These are phyloP conservation scores for Lochmaea capreae DNA, from an alignment of 2,888 invertebrate species.

Conservation along the genomic window DNA sequence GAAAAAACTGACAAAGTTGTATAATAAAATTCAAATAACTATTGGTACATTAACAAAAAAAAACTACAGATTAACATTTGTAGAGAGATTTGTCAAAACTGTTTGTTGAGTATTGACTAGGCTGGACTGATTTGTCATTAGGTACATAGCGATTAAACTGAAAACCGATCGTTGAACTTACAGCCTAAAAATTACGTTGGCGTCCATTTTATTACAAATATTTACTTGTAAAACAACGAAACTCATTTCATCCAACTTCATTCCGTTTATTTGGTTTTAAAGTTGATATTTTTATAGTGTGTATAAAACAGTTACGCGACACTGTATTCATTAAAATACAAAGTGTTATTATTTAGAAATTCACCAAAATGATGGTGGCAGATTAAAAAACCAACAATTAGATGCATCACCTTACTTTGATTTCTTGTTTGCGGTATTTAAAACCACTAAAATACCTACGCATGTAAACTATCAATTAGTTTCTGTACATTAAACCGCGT, in stretches of 20 bases:
- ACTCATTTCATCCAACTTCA: conserved; percentile 1
- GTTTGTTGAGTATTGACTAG: too few species aligned
- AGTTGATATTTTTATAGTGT: conserved; percentile 4
- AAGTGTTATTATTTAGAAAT: not conserved
- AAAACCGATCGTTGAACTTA: conserved; percentile 4
- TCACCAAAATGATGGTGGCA: not conserved
- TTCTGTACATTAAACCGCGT: not conserved
- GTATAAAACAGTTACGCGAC: conserved; percentile 1
- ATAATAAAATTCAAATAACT: too few species aligned
- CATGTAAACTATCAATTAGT: not conserved
- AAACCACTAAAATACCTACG: not conserved
- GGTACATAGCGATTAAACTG: not conserved
- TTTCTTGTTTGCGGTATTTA: not conserved
- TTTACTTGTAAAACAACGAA: conserved; percentile 7
- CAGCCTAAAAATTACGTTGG: not conserved
- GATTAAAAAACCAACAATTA: not conserved
- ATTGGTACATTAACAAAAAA: too few species aligned
- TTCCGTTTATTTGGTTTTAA: conserved; percentile 1
- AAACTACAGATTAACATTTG: too few species aligned
- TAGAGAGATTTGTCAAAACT: too few species aligned
- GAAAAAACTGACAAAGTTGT: too few species aligned
- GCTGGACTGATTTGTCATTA: too few species aligned
- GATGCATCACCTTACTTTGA: not conserved
- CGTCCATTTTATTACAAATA: not conserved
- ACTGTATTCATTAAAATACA: conserved; percentile 1